Conservation (phyloP, 2,888 invertebrate genomes). For the Synanthedon andrenaeformis region DNA sequence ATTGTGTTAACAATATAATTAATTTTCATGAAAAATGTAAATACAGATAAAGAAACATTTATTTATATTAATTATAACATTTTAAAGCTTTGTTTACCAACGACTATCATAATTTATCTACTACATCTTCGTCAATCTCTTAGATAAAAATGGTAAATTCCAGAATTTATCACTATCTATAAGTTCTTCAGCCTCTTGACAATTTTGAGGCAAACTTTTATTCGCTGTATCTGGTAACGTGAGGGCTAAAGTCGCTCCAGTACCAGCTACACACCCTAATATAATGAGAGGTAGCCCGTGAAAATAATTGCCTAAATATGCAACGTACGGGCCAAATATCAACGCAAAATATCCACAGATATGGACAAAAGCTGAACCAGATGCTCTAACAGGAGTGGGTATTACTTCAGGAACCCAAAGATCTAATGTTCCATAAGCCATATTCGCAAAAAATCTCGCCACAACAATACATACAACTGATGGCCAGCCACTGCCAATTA, state of each 20-base stretch:
- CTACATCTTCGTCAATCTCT: not conserved
- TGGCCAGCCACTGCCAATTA: slow-evolving; percentile 6
- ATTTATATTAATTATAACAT: too few species aligned
- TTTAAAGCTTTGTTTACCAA: too few species aligned
- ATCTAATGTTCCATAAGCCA: slow-evolving; percentile 4
- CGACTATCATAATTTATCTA: too few species aligned
- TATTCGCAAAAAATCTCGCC: slow-evolving; percentile 7
- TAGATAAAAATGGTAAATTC: not conserved
- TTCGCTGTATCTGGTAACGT: slow-evolving; percentile 6
- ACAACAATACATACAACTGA: slow-evolving; percentile 6
- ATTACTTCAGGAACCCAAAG: slow-evolving; percentile 8
- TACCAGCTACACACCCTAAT: slow-evolving; percentile 2
- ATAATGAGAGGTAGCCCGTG: slow-evolving; percentile 5
- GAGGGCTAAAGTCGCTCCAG: slow-evolving; percentile 3
- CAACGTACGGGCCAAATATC: slow-evolving; percentile 5
- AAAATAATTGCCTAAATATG: slow-evolving; percentile 3
- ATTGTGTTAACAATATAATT: too few species aligned
- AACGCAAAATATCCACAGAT: slow-evolving; percentile 4
- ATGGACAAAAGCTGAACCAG: slow-evolving; percentile 5
- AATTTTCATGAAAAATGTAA: too few species aligned
- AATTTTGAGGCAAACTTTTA: slow-evolving; percentile 5
- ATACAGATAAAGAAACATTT: too few species aligned
- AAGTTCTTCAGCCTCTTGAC: slow-evolving; percentile 1
- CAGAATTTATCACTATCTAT: not conserved
- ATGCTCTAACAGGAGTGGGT: slow-evolving; percentile 6